A percentile compares a stretch with the other conserved stretches of the same genome.
These are phyloP conservation scores for Callochromis pleurospilus DNA, from an alignment of 2,113 vertebrate genomes.

Conservation along the genomic window DNA sequence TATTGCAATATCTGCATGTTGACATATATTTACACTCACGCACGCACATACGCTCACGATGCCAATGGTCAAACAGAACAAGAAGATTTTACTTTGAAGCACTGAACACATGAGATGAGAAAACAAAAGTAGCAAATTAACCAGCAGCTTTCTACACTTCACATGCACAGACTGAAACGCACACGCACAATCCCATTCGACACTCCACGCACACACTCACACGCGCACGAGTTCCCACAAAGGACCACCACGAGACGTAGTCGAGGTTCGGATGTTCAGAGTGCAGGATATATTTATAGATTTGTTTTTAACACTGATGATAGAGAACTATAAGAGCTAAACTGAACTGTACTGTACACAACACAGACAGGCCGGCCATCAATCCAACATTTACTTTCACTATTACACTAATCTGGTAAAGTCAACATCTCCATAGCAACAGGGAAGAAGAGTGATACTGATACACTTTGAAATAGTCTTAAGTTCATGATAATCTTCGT, in stretches of 20 bases:
- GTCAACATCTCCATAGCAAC: constrained; percentile 2
- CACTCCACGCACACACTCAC: not conserved
- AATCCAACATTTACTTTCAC: constrained; percentile 33
- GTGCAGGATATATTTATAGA: not conserved
- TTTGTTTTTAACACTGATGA: constrained; percentile 44
- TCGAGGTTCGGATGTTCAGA: not conserved
- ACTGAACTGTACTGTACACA: constrained; percentile 34
- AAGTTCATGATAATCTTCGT: not conserved
- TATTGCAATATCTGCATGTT: constrained; percentile 69
- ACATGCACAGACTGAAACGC: not conserved
- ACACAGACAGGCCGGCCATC: constrained; percentile 44
- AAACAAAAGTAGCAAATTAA: constrained; percentile 12
- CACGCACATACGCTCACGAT: not conserved
- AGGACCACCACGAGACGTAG: not conserved
- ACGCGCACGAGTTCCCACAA: not conserved
- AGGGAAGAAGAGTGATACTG: constrained; percentile 36
- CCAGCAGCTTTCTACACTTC: not conserved
- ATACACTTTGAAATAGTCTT: constrained; percentile 18
- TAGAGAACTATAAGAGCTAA: not conserved
- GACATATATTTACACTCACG: constrained; percentile 29
- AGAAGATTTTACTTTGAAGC: constrained; percentile 33
- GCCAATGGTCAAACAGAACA: constrained; percentile 40
- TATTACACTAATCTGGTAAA: constrained; percentile 25
- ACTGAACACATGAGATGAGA: constrained; percentile 36
- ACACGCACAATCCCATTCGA: not conserved